phyloP scores from a whole-genome alignment of 2,113 vertebrate genomes.

The Haplochromis burtoni region DNA sequence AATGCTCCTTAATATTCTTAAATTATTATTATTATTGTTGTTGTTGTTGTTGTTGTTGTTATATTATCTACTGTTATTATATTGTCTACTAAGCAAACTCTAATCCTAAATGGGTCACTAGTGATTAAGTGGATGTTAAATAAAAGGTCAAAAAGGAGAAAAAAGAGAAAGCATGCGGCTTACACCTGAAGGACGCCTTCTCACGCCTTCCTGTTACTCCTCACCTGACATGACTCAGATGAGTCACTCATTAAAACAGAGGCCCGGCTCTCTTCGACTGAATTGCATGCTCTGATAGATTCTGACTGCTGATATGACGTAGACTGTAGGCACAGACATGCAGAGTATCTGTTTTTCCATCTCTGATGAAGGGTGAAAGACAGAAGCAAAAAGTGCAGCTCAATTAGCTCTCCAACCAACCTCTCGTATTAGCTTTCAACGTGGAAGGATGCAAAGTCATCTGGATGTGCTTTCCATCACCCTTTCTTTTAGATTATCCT shows the following conservation, averaged over 20 bases:
- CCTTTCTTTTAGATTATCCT: not conserved
- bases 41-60: fast-evolving
- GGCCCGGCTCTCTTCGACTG: not conserved
- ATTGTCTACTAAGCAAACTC: not conserved
- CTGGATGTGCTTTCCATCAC: not conserved
- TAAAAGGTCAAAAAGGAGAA: not conserved
- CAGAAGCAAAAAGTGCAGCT: not conserved
- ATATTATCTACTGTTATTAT: not conserved
- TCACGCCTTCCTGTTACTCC: not conserved
- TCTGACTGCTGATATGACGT: not conserved
- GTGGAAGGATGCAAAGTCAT: not conserved
- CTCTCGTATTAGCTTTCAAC: not conserved
- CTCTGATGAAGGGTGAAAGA: not conserved
- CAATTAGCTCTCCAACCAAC: not conserved
- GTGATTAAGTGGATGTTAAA: not conserved
- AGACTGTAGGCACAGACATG: not conserved
- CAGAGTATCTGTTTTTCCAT: not conserved
- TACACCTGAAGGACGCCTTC: not conserved
- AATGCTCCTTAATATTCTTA: not conserved
- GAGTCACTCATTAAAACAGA: not conserved
- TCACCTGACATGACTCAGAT: constrained; percentile 8
- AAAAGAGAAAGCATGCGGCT: not conserved
- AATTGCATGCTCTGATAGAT: constrained; percentile 27
- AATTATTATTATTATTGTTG: not conserved
- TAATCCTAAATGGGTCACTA: not conserved